Evolutionary conservation across 2,113 vertebrate species (phyloP), one percentile per base, ranked within the genome.

Genomic region (Fregata magnificens): DNA sequence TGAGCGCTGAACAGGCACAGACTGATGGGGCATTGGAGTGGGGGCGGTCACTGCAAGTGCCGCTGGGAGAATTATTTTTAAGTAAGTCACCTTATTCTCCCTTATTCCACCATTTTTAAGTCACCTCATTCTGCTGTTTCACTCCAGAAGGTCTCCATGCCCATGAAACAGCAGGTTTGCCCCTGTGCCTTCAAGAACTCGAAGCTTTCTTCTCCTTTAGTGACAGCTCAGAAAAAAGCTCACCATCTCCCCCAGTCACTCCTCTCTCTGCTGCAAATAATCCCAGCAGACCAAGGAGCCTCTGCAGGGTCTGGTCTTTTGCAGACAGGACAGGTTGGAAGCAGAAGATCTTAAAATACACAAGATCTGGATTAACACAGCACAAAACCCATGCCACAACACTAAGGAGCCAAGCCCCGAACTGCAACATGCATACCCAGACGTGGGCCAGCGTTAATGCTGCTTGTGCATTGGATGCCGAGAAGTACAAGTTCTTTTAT

Each of bases 1-100:
- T 47, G 50, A 66, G 56, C 36, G 7, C 21, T 47, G 71, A 50
- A 38, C 31, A 67, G 16, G 18, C 62, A 31, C 0, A 0, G 14
- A 58, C 6, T 21, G 40, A 38, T 52, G 42, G 15, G 26, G 13
- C 44, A 65, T 16, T 13, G 53, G 77, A 58, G 3, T 38, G 31
- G 10, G 9, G 13, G 9, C 9, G 15, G 24, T 53, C 59, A 29
- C 24, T 45, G 5, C 8, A 86, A 74, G 29, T 13, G 10, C 28
- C 11, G 12, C 28, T 19, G 31, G 74, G 42, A 58, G 19, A 7
- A 4, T 0, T 7, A 42, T 42, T 56, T 47, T n/a, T n/a, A n/a
- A n/a, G n/a, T 42, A 15, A 32, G 2, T 72, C 10, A 2, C 36
- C 34, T 47, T n/a, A 21, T 49, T 81, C 28, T 84, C 24, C 11